Evolutionary conservation across 2,113 vertebrate genomes (phyloP), one percentile per base, ranked within the genome.

Genomic region (Choloepus hoffmanni): DNA sequence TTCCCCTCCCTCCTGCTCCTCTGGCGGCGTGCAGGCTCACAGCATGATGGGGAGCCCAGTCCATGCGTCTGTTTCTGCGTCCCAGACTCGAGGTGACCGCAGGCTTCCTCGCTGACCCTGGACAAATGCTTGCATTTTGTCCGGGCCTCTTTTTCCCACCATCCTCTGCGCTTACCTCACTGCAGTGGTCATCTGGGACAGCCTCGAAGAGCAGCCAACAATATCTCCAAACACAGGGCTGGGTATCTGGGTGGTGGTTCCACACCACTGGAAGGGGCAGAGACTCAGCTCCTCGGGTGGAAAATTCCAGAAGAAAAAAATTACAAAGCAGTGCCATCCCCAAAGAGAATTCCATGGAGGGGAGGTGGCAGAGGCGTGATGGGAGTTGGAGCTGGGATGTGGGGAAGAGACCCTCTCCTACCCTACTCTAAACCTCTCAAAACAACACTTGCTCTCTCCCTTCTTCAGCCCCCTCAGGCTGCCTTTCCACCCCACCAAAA

Each of bases 101-200:
- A 5, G 67, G 65, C 93, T 95, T 96, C 76, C 91, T 87, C 76
- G 74, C 91, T 90, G 62, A 74, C 88, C 74, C 62, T 58, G 85
- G 43, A 74, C 50, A 65, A n/a, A 70, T 28, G 76, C 62, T 85
- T 68, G 50, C 53, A 81, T 73, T 94, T 63, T 77, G 62, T 92
- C 96, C 96, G 15, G 13, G 16, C 60, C 70, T 92, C 74, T 90
- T 96, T 93, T 84, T 53, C 79, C 85, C 45, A 33, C 40, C 55
- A 30, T 50, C 30, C 6, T 15, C 84, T 86, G 78, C 43, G 0
- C 73, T 93, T 67, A 89, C 87, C 78, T 93, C 96, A 72, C 62
- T 72, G 55, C 50, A 40, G n/a, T 70, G 3, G 15, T 33, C 67
- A 55, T 78, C n/a, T 33, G 12, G 81, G 63, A 26, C 5, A 18